Evolutionary conservation across 2,888 invertebrate species (phyloP), one percentile per base, ranked within the genome.

Genomic region (Epistrophe eligans): DNA sequence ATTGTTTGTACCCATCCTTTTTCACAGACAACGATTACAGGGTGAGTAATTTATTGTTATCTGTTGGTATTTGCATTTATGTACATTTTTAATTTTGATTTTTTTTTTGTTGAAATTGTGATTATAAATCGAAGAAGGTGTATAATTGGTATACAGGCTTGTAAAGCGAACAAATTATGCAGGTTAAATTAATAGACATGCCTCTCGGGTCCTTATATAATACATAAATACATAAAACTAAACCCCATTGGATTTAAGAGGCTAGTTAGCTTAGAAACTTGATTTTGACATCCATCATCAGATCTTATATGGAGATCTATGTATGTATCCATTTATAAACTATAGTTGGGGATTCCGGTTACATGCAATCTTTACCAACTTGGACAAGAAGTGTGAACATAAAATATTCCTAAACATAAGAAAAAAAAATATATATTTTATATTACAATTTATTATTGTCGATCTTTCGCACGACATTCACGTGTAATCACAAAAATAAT

Each of bases 1-100:
- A 50, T 62, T 38, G 35, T 58, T 62, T 28, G 35, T 58, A 28
- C 2, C 32, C 43, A 43, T 60, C 35, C n/a, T 57, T 57, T 58
- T 67, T 74, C 19, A 15, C 19, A 19, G 60, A 13, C 19, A 9
- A 32, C n/a, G 35, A 58, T 58, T 58, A 38, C 38, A 15, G 10
- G 6, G 19, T 0, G 38, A 58, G 38, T 58, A 58, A 58, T 55
- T 55, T 58, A 67, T 74, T 48, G 35, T 9, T 64, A 62, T 19
- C 43, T 70, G 28, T 17, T 11, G 6, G 43, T 28, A 77, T 81
- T 76, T 82, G 77, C 77, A 77, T 77, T 64, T 17, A 45, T 3
- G 4, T 15, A 43, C 35, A 35, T 24, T 50, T 48, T 64, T 35
- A 58, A n/a, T n/a, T n/a, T n/a, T n/a, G 1, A 2, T 40, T 1